Conservation (phyloP, 23 tunicate species). For the Phallusia fumigata region DNA sequence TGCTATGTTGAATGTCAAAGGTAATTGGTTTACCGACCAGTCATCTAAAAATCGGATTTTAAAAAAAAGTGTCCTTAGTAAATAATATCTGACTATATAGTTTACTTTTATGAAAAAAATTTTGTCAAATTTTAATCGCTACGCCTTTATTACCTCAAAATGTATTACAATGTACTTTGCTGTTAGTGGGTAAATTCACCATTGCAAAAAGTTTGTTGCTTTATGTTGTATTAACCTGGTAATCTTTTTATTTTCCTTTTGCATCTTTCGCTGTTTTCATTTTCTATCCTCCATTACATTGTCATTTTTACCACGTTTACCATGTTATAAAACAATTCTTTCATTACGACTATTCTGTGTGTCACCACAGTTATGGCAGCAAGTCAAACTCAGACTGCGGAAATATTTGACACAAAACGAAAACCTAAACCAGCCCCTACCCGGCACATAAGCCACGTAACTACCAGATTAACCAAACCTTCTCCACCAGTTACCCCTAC, state of each 20-base stretch:
- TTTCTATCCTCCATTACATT: constrained; percentile 32
- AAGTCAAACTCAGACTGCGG: neutral
- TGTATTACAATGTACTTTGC: too few species aligned
- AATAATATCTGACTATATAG: too few species aligned
- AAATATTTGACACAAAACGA: neutral
- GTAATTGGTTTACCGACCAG: constrained; percentile 23
- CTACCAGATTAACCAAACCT: constrained; percentile 60
- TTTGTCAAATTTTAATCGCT: too few species aligned
- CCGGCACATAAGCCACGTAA: constrained; percentile 83
- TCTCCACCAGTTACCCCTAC: constrained; percentile 19
- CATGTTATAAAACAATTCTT: neutral
- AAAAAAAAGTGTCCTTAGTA: too few species aligned
- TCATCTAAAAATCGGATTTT: too few species aligned
- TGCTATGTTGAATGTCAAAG: constrained; percentile 69
- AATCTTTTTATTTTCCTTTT: neutral
- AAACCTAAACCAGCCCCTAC: constrained; percentile 12
- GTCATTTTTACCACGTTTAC: constrained; percentile 1
- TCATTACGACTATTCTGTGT: neutral
- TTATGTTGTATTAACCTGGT: too few species aligned
- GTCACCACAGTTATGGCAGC: neutral
- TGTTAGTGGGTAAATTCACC: too few species aligned
- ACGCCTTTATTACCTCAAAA: too few species aligned
- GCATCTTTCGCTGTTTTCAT: constrained; percentile 19
- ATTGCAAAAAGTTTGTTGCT: too few species aligned
- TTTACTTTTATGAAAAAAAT: too few species aligned